Evolutionary conservation across 2,113 vertebrate genomes (phyloP).

Genomic region (Microcebus jonahi): DNA sequence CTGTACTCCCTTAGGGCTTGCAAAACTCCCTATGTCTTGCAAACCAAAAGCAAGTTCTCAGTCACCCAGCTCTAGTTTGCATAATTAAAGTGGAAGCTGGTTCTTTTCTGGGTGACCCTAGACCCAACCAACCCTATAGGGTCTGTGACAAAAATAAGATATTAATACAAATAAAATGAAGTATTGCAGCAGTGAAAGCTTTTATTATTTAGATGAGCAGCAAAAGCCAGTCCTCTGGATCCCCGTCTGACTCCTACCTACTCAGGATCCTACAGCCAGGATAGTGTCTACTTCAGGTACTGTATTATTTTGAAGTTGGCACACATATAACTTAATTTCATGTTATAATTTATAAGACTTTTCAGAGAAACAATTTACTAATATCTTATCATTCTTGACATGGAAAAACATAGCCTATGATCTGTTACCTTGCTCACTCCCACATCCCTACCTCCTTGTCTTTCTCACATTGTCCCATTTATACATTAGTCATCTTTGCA

Average conservation of each 20-base stretch:
- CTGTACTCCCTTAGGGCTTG: slow-evolving; percentile 72
- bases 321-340: not conserved
- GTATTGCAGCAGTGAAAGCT: not conserved
- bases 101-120: slow-evolving; percentile 62
- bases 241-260: not conserved
- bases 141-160: slow-evolving; percentile 29
- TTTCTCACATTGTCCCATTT: not conserved
- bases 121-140: not conserved
- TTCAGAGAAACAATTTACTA: not conserved
- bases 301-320: not conserved
- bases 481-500: not conserved
- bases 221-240: not conserved
- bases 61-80: slow-evolving; percentile 63
- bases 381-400: not conserved
- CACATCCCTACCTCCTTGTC: not conserved
- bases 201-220: not conserved
- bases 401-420: not conserved
- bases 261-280: not conserved
- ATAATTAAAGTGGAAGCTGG: slow-evolving; percentile 72
- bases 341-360: not conserved
- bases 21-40: slow-evolving; percentile 68
- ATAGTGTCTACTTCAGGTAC: not conserved
- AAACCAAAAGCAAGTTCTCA: slow-evolving; percentile 67
- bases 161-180: not conserved
- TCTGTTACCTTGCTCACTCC: not conserved